Conservation (phyloP, 2,797 vertebrate species). For the Coregonus suidteri region DNA sequence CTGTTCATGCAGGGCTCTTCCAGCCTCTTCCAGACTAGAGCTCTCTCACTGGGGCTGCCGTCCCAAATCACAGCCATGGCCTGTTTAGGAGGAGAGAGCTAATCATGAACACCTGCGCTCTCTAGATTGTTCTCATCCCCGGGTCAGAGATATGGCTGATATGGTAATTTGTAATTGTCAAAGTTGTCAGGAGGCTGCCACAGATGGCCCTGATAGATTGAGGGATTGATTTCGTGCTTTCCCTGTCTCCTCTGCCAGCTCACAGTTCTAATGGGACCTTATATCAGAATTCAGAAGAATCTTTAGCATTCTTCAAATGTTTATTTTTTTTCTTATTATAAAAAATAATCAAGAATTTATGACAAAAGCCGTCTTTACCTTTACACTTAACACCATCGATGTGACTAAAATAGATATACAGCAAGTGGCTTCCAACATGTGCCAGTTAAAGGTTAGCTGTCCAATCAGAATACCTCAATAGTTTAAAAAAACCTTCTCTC, state of each 20-base stretch:
- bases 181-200: slow-evolving; percentile 30
- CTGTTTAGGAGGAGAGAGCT: slow-evolving; percentile 16
- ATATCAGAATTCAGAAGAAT: slow-evolving; percentile 34
- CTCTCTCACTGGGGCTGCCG: neutral
- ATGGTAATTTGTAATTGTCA: slow-evolving; percentile 35
- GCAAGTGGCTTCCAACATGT: slow-evolving; percentile 39
- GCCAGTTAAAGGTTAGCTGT: slow-evolving; percentile 54
- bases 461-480: slow-evolving; percentile 46
- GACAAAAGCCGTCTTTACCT: slow-evolving; percentile 37
- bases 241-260: slow-evolving; percentile 12
- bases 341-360: slow-evolving; percentile 42
- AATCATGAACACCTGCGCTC: slow-evolving; percentile 27
- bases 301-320: slow-evolving; percentile 44
- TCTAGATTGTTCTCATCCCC: slow-evolving; percentile 10
- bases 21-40: neutral
- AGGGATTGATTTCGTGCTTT: slow-evolving; percentile 43
- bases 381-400: slow-evolving; percentile 41
- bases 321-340: slow-evolving; percentile 29
- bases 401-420: slow-evolving; percentile 31
- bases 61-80: neutral
- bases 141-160: slow-evolving; percentile 30
- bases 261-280: slow-evolving; percentile 23
- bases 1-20: neutral
- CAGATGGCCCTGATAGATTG: slow-evolving; percentile 16
- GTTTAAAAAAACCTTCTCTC: slow-evolving; percentile 51